phyloP scores from a whole-genome alignment of 2,888 invertebrate genomes.

The Sminthurinus aureus region DNA sequence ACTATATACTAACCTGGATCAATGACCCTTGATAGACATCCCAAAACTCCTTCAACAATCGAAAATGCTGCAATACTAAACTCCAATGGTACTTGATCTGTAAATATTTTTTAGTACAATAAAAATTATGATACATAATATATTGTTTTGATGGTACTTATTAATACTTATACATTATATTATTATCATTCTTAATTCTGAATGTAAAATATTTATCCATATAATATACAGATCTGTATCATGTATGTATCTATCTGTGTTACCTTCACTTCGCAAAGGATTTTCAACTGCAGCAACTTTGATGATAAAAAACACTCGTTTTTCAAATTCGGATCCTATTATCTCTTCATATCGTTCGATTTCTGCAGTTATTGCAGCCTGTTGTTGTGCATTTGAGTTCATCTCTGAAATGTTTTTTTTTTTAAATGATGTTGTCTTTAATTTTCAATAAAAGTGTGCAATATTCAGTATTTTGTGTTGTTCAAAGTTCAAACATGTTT shows the following conservation, averaged over 20 bases:
- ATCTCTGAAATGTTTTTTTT: background rate
- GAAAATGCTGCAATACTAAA: background rate
- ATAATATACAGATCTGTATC: background rate
- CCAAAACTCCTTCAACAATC: background rate
- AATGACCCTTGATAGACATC: background rate
- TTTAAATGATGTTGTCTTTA: background rate
- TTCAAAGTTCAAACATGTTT: too few relatives aligned
- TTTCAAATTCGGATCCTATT: background rate
- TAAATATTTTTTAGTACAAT: background rate
- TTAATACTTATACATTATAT: background rate
- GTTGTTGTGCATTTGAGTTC: background rate
- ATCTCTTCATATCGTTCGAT: background rate
- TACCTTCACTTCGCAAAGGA: background rate
- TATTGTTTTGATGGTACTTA: background rate
- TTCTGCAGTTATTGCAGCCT: background rate
- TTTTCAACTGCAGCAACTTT: background rate
- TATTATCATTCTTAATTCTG: background rate
- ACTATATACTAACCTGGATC: background rate
- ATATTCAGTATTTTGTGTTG: background rate
- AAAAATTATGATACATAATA: background rate
- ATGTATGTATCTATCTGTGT: too few relatives aligned
- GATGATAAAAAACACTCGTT: background rate
- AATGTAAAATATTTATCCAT: background rate
- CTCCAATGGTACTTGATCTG: background rate
- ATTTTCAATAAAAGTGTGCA: background rate